Conservation (phyloP, 2,113 vertebrate species). For the Smithornis capensis region DNA sequence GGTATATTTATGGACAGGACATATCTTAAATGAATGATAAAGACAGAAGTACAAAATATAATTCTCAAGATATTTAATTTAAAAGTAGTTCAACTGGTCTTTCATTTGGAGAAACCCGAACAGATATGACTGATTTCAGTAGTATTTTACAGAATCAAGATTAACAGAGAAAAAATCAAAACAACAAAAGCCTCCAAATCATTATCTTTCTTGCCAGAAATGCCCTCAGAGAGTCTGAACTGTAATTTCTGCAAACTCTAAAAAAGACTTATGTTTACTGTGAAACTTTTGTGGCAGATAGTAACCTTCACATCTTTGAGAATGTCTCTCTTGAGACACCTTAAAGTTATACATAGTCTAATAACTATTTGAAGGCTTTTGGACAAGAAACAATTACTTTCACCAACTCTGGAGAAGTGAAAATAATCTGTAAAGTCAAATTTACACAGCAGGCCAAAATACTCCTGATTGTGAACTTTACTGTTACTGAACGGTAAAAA, state of each 20-base stretch:
- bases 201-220: not conserved
- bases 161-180: rapidly evolving
- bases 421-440: not conserved
- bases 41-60: not conserved
- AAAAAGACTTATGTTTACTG: not conserved
- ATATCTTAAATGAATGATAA: not conserved
- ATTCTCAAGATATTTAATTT: not conserved
- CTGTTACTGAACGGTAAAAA: not conserved
- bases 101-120: not conserved
- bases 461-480: not conserved
- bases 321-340: not conserved
- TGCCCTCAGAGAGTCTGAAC: not conserved
- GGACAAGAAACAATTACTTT: not conserved
- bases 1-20: not conserved
- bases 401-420: not conserved
- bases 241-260: not conserved
- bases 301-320: not conserved
- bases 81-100: not conserved
- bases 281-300: not conserved
- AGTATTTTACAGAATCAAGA: not conserved
- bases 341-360: not conserved
- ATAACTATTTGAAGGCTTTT: not conserved
- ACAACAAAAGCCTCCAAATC: not conserved
- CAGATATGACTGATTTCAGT: not conserved
- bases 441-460: not conserved